phyloP scores from a whole-genome alignment of 2,113 vertebrate species.

The crab-eating macaque (Macaca fascicularis) region T2T-MFA8v1.1 NC_088385.1:35386001-35386500 shows the following conservation, averaged over 20 bases:
- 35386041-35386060: not conserved
- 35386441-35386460: not conserved
- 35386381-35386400: not conserved
- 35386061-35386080: conserved; percentile 14
- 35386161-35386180: not conserved
- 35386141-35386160: not conserved
- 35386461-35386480: not conserved
- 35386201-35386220: not conserved
- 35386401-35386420: not conserved
- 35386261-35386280: not conserved
- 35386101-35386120: not conserved
- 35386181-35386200: not conserved
- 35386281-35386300: not conserved
- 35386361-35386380: not conserved
- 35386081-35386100: not conserved
- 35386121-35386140: not conserved
- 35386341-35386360: not conserved
- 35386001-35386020: conserved; percentile 18
- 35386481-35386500: not conserved
- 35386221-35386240: not conserved
- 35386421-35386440: not conserved
- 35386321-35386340: not conserved
- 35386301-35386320: not conserved
- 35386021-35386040: not conserved
- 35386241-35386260: not conserved